These are phyloP conservation scores for Microctenopoma steveboyesi DNA, from an alignment of 2,797 vertebrate species.

Conservation along the genomic window DNA sequence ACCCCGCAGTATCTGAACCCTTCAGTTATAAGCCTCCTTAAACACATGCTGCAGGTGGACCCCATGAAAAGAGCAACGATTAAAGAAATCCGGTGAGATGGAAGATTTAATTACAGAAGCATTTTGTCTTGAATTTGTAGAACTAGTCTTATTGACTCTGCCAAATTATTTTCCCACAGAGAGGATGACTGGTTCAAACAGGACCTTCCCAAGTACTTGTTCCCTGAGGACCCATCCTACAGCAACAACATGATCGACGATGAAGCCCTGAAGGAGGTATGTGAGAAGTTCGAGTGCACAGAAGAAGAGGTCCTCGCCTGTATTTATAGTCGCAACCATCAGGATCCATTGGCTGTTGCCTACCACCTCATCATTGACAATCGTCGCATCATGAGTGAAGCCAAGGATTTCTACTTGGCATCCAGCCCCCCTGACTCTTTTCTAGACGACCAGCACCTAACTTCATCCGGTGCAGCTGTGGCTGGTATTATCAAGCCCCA, in stretches of 20 bases:
- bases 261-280: constrained; percentile 98
- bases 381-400: constrained; percentile 98
- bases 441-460: constrained; percentile 91
- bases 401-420: constrained; percentile 98
- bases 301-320: constrained; percentile 97
- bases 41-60: constrained; percentile 98
- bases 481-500: constrained; percentile 85
- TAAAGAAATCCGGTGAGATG: constrained; percentile 93
- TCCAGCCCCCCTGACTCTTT: constrained; percentile 96
- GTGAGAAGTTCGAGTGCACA: constrained; percentile 97
- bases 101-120: not conserved
- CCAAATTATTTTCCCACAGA: constrained; percentile 70
- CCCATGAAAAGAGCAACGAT: constrained; percentile 99
- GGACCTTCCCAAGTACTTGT: constrained; percentile 96
- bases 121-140: not conserved
- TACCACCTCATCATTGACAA: constrained; percentile 99
- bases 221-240: constrained; percentile 96
- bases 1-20: constrained; percentile 97
- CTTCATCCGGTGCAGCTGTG: constrained; percentile 62
- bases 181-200: constrained; percentile 99
- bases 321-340: constrained; percentile 94
- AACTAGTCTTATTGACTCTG: not conserved
- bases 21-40: constrained; percentile 92
- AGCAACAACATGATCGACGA: constrained; percentile 98
- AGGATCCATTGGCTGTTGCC: constrained; percentile 95